Conservation (phyloP, 2,113 vertebrate species). For the Ochotona curzoniae region DNA sequence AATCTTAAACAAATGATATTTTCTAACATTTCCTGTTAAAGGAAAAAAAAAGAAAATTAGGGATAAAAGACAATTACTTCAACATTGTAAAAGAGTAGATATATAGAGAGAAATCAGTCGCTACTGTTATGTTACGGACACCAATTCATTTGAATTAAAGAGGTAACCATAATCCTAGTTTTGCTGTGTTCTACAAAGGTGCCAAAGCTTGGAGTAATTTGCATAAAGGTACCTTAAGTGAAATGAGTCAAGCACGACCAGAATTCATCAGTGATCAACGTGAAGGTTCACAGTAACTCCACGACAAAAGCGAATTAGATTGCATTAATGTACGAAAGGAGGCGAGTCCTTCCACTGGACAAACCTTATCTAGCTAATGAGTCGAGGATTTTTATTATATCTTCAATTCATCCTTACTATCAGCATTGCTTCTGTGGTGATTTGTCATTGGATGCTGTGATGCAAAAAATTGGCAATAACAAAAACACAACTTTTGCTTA, state of each 20-base stretch:
- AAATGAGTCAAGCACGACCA: not conserved
- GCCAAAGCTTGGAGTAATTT: not conserved
- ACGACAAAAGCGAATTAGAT: not conserved
- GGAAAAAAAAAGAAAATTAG: conserved; percentile 2
- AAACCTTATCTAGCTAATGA: not conserved
- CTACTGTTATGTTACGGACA: conserved; percentile 13
- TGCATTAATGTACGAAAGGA: not conserved
- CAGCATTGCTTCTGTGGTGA: not conserved
- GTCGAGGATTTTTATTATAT: not conserved
- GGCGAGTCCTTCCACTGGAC: not conserved
- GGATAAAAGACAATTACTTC: not conserved
- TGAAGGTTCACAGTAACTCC: not conserved
- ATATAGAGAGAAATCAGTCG: conserved; percentile 13
- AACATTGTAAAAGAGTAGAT: not conserved
- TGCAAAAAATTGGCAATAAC: not conserved
- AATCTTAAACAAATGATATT: not conserved
- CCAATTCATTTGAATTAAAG: conserved; percentile 6
- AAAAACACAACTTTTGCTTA: not conserved
- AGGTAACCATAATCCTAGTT: not conserved
- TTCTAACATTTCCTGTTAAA: conserved; percentile 7
- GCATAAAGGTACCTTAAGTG: not conserved
- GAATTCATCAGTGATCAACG: not conserved
- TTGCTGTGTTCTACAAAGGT: not conserved
- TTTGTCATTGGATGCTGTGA: not conserved
- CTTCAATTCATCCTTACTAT: not conserved